Percentiles rank a stretch among this genome's conserved stretches.
Evolutionary conservation across 1,140 invertebrate species (phyloP).

Genomic region (Ptiloglossa arizonensis): DNA sequence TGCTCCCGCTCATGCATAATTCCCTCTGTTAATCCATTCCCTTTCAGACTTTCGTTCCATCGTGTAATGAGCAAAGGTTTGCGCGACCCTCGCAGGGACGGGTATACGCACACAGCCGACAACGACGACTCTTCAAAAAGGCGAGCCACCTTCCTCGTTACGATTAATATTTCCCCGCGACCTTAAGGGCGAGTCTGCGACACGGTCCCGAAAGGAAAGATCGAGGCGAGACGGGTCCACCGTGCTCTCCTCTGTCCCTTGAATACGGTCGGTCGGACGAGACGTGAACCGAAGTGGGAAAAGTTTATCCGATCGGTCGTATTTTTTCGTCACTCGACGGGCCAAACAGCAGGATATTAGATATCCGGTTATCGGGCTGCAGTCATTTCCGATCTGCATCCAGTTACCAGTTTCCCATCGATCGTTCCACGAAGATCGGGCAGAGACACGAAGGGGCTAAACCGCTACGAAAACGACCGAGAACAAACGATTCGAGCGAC

Average conservation of each 20-base stretch:
- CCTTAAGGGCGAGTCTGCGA: neutral
- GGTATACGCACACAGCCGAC: neutral
- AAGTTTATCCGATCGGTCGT: constrained; percentile 71
- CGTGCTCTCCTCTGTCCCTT: neutral
- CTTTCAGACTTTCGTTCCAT: constrained; percentile 37
- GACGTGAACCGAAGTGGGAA: no score
- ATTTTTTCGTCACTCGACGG: constrained; percentile 67
- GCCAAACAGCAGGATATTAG: constrained; percentile 73
- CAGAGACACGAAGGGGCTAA: no score
- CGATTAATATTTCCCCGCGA: constrained; percentile 46
- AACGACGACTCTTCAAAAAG: constrained; percentile 21
- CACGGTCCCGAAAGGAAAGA: neutral
- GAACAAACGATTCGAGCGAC: constrained; percentile 47
- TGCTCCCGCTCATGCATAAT: constrained; percentile 31
- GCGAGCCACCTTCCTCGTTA: neutral
- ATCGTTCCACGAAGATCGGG: constrained; percentile 26
- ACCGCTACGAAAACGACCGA: neutral
- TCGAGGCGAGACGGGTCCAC: constrained; percentile 1
- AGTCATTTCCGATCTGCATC: constrained; percentile 69
- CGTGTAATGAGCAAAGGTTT: constrained; percentile 45
- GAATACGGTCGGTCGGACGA: constrained; percentile 57
- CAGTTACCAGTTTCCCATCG: constrained; percentile 61
- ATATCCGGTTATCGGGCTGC: constrained; percentile 71
- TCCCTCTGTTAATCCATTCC: constrained; percentile 53
- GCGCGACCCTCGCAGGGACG: constrained; percentile 1